Percentiles rank a stretch among this genome's conserved stretches.
Evolutionary conservation across 2,113 vertebrate species (phyloP).

Genomic region (Calonectris borealis): DNA sequence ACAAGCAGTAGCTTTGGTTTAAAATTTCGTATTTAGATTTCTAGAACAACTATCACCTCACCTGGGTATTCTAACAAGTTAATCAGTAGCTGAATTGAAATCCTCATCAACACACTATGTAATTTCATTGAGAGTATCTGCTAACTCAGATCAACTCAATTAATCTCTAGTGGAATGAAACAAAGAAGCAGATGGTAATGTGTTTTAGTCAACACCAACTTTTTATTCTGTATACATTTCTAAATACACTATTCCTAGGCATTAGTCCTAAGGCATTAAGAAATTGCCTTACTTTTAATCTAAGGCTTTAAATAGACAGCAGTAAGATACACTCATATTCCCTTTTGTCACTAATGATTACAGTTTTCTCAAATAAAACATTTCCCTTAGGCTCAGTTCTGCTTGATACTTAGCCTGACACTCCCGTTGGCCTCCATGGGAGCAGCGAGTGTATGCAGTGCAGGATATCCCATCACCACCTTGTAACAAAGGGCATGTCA

Average conservation of each 20-base stretch:
- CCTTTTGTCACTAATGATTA: slow-evolving; percentile 38
- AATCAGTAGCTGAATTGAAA: slow-evolving; percentile 61
- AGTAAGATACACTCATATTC: not conserved
- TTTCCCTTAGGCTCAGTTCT: slow-evolving; percentile 28
- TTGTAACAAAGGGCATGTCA: not conserved
- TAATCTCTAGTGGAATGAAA: slow-evolving; percentile 62
- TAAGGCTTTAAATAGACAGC: not conserved
- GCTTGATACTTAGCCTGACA: not conserved
- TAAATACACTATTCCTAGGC: slow-evolving; percentile 14
- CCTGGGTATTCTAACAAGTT: slow-evolving; percentile 63
- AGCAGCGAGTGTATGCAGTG: not conserved
- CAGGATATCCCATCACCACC: not conserved
- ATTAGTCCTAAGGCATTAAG: slow-evolving; percentile 24
- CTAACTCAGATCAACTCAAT: slow-evolving; percentile 64
- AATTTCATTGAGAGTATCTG: slow-evolving; percentile 51
- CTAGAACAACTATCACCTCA: slow-evolving; percentile 39
- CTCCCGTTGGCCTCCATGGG: not conserved
- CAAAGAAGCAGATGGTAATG: slow-evolving; percentile 30
- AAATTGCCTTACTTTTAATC: slow-evolving; percentile 27
- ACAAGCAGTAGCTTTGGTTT: slow-evolving; percentile 1
- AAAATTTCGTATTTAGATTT: slow-evolving; percentile 41
- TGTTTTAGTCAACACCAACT: slow-evolving; percentile 20
- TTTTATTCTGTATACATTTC: slow-evolving; percentile 20
- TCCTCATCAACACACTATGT: slow-evolving; percentile 45
- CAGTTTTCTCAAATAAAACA: slow-evolving; percentile 31